Percentiles rank a stretch among this genome's conserved stretches.
phyloP scores from a whole-genome alignment of 2,797 vertebrate species.

The Botia kubotai region DNA sequence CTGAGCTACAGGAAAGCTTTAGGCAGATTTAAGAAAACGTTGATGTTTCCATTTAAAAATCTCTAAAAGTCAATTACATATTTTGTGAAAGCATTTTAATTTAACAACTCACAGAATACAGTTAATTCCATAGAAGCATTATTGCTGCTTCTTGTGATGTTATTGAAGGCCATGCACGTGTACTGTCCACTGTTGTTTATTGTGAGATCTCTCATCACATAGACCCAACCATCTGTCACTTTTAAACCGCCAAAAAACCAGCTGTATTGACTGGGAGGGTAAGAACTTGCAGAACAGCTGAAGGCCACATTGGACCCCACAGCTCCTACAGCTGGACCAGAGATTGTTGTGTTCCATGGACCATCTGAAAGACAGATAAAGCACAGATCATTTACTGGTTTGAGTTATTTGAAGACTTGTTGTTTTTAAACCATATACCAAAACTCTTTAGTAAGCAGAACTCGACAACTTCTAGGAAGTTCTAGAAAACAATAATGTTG shows the following conservation, averaged over 20 bases:
- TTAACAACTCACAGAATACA: neutral
- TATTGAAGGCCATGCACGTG: constrained; percentile 64
- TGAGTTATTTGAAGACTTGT: neutral
- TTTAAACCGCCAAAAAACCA: neutral
- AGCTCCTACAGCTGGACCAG: constrained; percentile 60
- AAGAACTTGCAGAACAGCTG: constrained; percentile 67
- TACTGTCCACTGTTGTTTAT: constrained; percentile 68
- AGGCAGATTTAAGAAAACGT: neutral
- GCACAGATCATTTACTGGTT: constrained; percentile 33
- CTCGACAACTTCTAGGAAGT: neutral
- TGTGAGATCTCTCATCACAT: constrained; percentile 43
- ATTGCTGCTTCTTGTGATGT: constrained; percentile 38
- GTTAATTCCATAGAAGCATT: constrained; percentile 25
- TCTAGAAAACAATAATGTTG: neutral
- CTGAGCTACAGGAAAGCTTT: too few relatives aligned
- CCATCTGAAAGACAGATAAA: constrained; percentile 5
- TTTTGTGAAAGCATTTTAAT: neutral
- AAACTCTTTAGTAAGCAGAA: neutral
- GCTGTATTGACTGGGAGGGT: too few relatives aligned
- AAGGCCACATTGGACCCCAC: constrained; percentile 47
- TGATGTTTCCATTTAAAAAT: neutral
- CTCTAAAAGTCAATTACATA: neutral
- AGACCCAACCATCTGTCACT: constrained; percentile 53
- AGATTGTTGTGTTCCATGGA: constrained; percentile 35
- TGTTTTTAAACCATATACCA: neutral